A percentile compares a stretch with the other conserved stretches of the same genome.
Evolutionary conservation across 2,888 invertebrate species (phyloP).

Genomic region (Noctua janthina): DNA sequence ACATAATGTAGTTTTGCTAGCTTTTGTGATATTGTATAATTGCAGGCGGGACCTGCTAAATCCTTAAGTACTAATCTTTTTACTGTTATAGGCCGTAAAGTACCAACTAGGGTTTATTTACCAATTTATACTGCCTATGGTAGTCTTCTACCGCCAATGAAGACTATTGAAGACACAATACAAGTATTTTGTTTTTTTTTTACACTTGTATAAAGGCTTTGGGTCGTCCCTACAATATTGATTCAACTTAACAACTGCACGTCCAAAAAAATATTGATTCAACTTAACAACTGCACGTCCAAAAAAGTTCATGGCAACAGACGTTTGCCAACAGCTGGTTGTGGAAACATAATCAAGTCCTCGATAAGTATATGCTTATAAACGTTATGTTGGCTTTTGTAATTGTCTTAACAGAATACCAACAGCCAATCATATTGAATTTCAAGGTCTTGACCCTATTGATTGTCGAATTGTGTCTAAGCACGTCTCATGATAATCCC

Average conservation of each 20-base stretch:
- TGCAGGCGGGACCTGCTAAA: too few species aligned
- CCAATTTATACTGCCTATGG: too few species aligned
- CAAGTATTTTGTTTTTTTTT: too few species aligned
- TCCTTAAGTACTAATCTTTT: too few species aligned
- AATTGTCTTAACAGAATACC: background rate
- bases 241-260: slow-evolving; percentile 7
- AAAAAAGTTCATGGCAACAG: slow-evolving; percentile 26
- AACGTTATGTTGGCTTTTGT: background rate
- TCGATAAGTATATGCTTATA: slow-evolving; percentile 3
- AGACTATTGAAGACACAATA: background rate
- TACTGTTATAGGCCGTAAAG: too few species aligned
- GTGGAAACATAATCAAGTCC: background rate
- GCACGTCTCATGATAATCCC: slow-evolving; percentile 6
- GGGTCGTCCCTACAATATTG: slow-evolving; percentile 22
- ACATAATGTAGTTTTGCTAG: too few species aligned
- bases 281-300: background rate
- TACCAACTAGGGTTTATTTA: too few species aligned
- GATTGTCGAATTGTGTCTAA: background rate
- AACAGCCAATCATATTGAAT: background rate
- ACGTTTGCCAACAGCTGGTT: slow-evolving; percentile 6
- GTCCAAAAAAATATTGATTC: slow-evolving; percentile 25
- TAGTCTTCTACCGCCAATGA: too few species aligned
- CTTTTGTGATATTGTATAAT: too few species aligned
- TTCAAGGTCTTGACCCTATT: background rate
- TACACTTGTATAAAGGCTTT: background rate